Evolutionary conservation across 2,113 vertebrate species (phyloP), one percentile per base, ranked within the genome.

Genomic region (Eurystomus gularis): DNA sequence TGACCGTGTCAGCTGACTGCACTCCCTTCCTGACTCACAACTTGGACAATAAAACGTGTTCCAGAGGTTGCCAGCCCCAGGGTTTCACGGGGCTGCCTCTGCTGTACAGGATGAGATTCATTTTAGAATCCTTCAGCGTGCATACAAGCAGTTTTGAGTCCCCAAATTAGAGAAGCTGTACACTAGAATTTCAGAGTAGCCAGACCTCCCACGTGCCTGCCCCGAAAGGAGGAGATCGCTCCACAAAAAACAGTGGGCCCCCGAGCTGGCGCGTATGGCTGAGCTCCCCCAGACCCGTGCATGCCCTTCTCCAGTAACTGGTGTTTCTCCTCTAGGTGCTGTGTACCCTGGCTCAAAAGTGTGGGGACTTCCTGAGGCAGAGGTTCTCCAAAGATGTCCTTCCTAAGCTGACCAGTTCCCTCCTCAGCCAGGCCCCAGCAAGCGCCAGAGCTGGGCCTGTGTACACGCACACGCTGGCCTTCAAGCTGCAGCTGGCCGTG

Each of bases 361-460:
- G 99, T 23, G 98, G 99, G 0, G 99, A 99, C 91, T 99, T 99
- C 83, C 93, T 99, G 78, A 97, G 98, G 88, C 98, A 95, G 44
- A 98, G 99, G 11, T 99, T 99, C 84, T 99, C 98, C 92, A 99
- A 98, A 92, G 99, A 99, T 8, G 97, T 99, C 69, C 97, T 99
- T 40, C 99, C 99, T 18, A 98, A 98, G 84, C 95, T 99, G 97
- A 96, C 97, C 10, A 73, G 92, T 29, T 99, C 98, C 49, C 97
- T 99, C 35, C 82, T 92, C 44, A 97, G 96, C 60, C 99, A 99
- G 94, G 99, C 99, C 29, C 97, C 98, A 1, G 80, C 98, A 46
- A 99, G 99, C 29, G 98, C 98, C 96, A 98, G 98, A 33, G 98
- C 99, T 0, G 98, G 99, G 33, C 98, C 99, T 0, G 82, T 99